Percentiles rank a stretch among this genome's conserved stretches.
phyloP scores from a whole-genome alignment of 2,888 invertebrate genomes.

The Drosophila prolongata region DNA sequence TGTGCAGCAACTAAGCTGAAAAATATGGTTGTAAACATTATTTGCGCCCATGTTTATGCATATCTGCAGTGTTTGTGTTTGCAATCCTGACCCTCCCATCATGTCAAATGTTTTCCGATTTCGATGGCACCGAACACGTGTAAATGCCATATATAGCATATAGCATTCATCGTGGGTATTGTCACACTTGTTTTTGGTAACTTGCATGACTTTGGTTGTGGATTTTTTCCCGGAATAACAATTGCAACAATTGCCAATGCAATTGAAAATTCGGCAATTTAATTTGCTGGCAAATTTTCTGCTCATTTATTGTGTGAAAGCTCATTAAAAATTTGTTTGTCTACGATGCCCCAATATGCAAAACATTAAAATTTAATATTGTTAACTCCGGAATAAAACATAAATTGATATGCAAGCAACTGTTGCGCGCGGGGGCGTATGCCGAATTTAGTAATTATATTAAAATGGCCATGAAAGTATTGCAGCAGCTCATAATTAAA shows the following conservation, averaged over 20 bases:
- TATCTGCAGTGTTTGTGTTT: slow-evolving; percentile 37
- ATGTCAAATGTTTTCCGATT: slow-evolving; percentile 33
- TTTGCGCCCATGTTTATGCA: slow-evolving; percentile 41
- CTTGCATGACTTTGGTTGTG: slow-evolving; percentile 47
- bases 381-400: slow-evolving; percentile 45
- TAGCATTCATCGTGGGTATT: slow-evolving; percentile 47
- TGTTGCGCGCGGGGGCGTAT: slow-evolving; percentile 42
- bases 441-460: slow-evolving; percentile 61
- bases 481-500: slow-evolving; percentile 32
- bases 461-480: slow-evolving; percentile 58
- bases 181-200: slow-evolving; percentile 41
- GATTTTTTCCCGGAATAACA: slow-evolving; percentile 21
- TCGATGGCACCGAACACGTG: slow-evolving; percentile 41
- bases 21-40: slow-evolving; percentile 45
- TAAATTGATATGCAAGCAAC: slow-evolving; percentile 55
- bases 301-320: slow-evolving; percentile 52
- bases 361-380: slow-evolving; percentile 48
- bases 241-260: slow-evolving; percentile 15
- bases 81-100: slow-evolving; percentile 16
- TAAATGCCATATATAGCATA: slow-evolving; percentile 29
- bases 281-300: slow-evolving; percentile 42
- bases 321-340: slow-evolving; percentile 62
- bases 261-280: slow-evolving; percentile 42
- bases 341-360: slow-evolving; percentile 21
- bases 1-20: slow-evolving; percentile 43